Evolutionary conservation across 2,888 invertebrate genomes (phyloP), one percentile per base, ranked within the genome.

Genomic region (Lamellibrachia satsuma): DNA sequence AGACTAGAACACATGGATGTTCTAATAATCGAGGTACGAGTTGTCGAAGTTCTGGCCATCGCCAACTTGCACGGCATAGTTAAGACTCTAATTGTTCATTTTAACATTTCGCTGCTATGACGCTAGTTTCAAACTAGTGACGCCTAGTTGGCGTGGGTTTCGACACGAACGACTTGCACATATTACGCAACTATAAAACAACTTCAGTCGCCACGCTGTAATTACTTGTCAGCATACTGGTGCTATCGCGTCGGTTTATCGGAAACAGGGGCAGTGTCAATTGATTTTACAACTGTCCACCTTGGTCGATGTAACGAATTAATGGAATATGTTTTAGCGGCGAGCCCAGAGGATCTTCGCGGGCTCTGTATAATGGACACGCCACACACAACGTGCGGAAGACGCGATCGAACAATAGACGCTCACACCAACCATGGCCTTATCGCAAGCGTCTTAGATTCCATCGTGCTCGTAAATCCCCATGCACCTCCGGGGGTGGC

Each of bases 231-330:
- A 55, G 22, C 75, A 75, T 15, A 15, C 75, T 15, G 39, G 39
- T 15, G 75, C 75, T 75, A 75, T 15, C 75, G 22, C 75, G 15
- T 75, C 22, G 22, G 22, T 75, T 6, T 22, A 75, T 22, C 75
- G 6, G 6, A 75, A 15, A 75, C 15, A n/a, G 75, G 75, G 75
- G 22, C 75, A 22, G 22, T 15, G 15, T 22, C 75, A 75, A 75
- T 75, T 75, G n/a, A n/a, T 22, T 75, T 75, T 75, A 75, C 75
- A 75, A 75, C 75, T 75, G 75, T 75, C 75, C 75, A 22, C n/a
- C 75, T 75, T n/a, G 15, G 22, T 75, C 75, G 11, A n/a, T n/a
- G 75, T 75, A 75, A 75, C 75, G 22, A 75, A 75, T 75, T 75
- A 75, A 75, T 75, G 75, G 11, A 75, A 75, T 22, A 75, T 22